phyloP scores from a whole-genome alignment of 2,888 invertebrate species.

The Gymnoscelis rufifasciata region DNA sequence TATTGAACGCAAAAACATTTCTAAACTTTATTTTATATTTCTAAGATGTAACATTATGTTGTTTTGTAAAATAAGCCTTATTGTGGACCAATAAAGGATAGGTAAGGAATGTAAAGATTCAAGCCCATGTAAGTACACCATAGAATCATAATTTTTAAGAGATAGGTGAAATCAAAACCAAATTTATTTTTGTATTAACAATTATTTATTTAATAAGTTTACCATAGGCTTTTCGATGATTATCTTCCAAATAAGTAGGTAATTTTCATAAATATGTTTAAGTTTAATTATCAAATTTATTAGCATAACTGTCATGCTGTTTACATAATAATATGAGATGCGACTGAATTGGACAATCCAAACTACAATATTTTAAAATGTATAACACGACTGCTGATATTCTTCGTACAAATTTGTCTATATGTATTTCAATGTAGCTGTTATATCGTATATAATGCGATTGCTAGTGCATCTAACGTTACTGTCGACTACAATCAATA shows the following conservation, averaged over 20 bases:
- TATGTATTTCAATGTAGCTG: conserved; percentile 55
- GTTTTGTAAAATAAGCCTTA: conserved; percentile 59
- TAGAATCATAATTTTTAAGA: conserved; percentile 35
- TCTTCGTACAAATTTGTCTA: conserved; percentile 67
- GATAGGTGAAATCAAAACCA: conserved; percentile 30
- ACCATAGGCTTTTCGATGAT: conserved; percentile 10
- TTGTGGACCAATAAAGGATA: conserved; percentile 66
- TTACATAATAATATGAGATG: conserved; percentile 31
- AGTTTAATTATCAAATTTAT: conserved; percentile 39
- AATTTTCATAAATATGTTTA: too few relatives aligned
- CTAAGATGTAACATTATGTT: conserved; percentile 24
- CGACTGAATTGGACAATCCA: conserved; percentile 54
- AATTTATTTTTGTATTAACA: conserved; percentile 28
- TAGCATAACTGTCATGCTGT: conserved; percentile 16
- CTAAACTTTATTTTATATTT: conserved; percentile 10
- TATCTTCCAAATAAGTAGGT: conserved; percentile 13
- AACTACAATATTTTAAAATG: conserved; percentile 41
- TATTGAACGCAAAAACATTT: conserved; percentile 8
- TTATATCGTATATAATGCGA: conserved; percentile 60
- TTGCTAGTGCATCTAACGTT: conserved; percentile 46
- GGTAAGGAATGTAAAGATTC: conserved; percentile 35
- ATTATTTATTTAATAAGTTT: conserved; percentile 22
- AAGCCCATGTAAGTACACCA: conserved; percentile 34
- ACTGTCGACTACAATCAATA: conserved; percentile 34
- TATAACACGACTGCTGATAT: conserved; percentile 59